Evolutionary conservation across 23 tunicate genomes (phyloP).

Genomic region (Trididemnum nubilum): DNA sequence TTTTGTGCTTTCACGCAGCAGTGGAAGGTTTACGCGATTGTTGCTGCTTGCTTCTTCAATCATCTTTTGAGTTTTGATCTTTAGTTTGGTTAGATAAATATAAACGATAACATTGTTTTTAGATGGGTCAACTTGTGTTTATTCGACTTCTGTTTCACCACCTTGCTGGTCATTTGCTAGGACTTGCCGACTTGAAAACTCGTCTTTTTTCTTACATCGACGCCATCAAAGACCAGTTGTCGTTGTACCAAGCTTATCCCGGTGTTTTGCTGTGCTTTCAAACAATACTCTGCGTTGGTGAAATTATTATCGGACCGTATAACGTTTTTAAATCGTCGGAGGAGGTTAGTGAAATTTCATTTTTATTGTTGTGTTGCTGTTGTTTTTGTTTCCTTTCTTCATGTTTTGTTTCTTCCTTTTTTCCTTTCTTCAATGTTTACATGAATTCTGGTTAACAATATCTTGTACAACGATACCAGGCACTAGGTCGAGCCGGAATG

Average conservation of each 20-base stretch:
- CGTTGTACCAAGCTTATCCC: conserved; percentile 64
- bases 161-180: conserved; percentile 52
- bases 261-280: conserved; percentile 53
- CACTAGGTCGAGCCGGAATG: too few relatives aligned
- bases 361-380: too few relatives aligned
- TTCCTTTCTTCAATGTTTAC: background rate
- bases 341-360: too few relatives aligned
- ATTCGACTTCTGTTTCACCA: conserved; percentile 69
- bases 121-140: conserved; percentile 89
- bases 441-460: too few relatives aligned
- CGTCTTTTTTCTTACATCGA: conserved; percentile 64
- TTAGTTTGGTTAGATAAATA: too few relatives aligned
- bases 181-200: conserved; percentile 65
- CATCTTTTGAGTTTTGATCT: too few relatives aligned
- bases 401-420: too few relatives aligned
- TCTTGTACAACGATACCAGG: too few relatives aligned
- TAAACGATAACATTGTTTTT: background rate
- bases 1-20: too few relatives aligned
- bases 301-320: conserved; percentile 52
- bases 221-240: conserved; percentile 62
- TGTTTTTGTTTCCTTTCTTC: too few relatives aligned
- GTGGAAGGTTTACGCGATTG: too few relatives aligned
- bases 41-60: too few relatives aligned
- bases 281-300: conserved; percentile 54
- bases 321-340: background rate